Evolutionary conservation across 2,888 invertebrate species (phyloP), one percentile per base, ranked within the genome.

Genomic region (Adineta ricciae): DNA sequence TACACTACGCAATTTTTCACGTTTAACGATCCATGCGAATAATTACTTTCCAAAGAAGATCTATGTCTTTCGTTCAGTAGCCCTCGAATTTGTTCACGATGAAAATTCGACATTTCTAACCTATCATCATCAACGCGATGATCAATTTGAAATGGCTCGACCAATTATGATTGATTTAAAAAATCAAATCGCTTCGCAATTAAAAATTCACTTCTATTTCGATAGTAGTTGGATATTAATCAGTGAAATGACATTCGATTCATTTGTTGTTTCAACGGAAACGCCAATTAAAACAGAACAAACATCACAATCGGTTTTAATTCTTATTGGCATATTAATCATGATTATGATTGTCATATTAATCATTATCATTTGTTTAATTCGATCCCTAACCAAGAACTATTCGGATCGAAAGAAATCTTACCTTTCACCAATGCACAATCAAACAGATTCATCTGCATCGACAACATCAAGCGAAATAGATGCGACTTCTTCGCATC

Each of bases 81-180:
- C n/a, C 7, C 38, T 78, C n/a, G 41, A 78, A 78, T 78, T 78
- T 78, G 5, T 64, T 16, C 32, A 64, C 32, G n/a, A n/a, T 21
- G 14, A 36, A 24, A 72, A 36, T 36, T 27, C 41, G n/a, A 24
- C 78, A 73, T 38, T 24, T 21, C 11, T 78, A 41, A 41, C n/a
- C 9, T 78, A 78, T 78, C 7, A 78, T 78, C 24, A 78, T 38
- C 78, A 78, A 41, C 78, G 8, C 41, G 78, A 78, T 78, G 78
- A 78, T 41, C 38, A 78, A 41, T 78, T 78, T 41, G 78, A 78
- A 41, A 41, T 78, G 41, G 78, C 78, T 11, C 24, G 78, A 78
- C 41, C 78, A n/a, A 41, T 78, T 11, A 78, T 78, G 38, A 78
- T 78, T 41, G 78, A 78, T 78, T 78, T 78, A 78, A 41, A 78